Evolutionary conservation across 2,797 vertebrate species (phyloP), one percentile per base, ranked within the genome.

Genomic region (Sibirionetta formosa): DNA sequence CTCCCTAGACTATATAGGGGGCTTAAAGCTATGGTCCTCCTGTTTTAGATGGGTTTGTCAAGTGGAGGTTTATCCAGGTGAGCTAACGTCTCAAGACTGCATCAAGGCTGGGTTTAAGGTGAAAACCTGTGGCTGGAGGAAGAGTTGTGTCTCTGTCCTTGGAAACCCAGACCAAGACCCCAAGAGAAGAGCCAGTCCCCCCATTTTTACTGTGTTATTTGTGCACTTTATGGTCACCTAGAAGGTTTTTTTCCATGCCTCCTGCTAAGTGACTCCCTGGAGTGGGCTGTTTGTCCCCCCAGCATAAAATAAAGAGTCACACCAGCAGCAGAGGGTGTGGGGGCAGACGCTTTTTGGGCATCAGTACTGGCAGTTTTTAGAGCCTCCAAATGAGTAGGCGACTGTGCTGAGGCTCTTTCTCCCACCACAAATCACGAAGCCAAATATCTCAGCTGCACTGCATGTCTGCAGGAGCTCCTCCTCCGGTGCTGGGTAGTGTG

Each of bases 301-400:
- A 85, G 83, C 70, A 97, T 89, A 94, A 95, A 92, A 91, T 82
- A 82, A 80, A 78, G 88, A 95, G 93, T 97, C 95, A 93, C 93
- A 96, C 79, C 92, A 93, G 88, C 77, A 94, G 94, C 96, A 97
- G 96, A 96, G 97, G 95, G 97, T 97, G 97, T 96, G 97, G 97
- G 88, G 97, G 97, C 94, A 96, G 97, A 86, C 0, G 18, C 83
- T 88, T 97, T 97, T 97, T 93, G 97, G 97, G 96, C 94, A 96
- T 77, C 95, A 97, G 95, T 94, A 97, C 85, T 90, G 93, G 91
- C 96, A 96, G 94, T 95, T 97, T 97, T 97, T 97, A 96, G 97
- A 97, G 94, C 53, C 94, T 95, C 91, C 38, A 19, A 97, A 97
- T 93, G 95, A 97, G 95, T 96, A 96, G 96, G 96, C 91, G 93